Conservation (phyloP, 2,797 vertebrate genomes). For the Falco concolor region DNA sequence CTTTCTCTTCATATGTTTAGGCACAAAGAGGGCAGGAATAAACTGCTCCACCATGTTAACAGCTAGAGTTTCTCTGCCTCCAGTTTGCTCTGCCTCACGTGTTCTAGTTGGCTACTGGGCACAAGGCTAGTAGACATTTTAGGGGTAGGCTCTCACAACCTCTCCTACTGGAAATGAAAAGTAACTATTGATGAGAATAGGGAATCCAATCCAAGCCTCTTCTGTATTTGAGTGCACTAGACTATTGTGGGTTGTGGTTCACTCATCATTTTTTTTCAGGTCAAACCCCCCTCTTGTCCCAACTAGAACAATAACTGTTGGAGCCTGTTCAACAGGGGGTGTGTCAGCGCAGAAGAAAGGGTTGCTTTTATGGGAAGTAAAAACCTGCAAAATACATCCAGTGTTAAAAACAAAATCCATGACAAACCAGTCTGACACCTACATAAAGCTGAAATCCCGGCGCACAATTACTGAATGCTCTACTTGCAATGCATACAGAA, state of each 20-base stretch:
- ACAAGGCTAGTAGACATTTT: not conserved
- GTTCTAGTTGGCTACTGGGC: not conserved
- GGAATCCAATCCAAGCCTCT: not conserved
- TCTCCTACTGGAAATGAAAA: not conserved
- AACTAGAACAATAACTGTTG: not conserved
- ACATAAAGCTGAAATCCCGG: slow-evolving; percentile 7
- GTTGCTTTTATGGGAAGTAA: not conserved
- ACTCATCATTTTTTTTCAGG: not conserved
- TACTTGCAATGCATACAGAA: not conserved
- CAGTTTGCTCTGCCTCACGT: rapidly evolving
- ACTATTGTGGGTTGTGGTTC: not conserved
- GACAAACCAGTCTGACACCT: slow-evolving; percentile 35
- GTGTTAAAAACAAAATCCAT: not conserved
- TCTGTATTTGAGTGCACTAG: not conserved
- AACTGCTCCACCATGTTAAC: not conserved
- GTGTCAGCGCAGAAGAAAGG: not conserved
- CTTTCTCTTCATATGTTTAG: not conserved
- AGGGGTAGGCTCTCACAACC: not conserved
- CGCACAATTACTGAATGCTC: not conserved
- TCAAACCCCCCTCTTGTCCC: not conserved
- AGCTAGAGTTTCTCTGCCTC: not conserved
- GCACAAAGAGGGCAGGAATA: not conserved
- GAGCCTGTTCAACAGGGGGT: not conserved
- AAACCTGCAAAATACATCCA: not conserved
- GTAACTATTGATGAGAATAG: not conserved